Base-by-base conservation (phyloP, 2,888 invertebrate species). In the Nymphalis urticae region DNA sequence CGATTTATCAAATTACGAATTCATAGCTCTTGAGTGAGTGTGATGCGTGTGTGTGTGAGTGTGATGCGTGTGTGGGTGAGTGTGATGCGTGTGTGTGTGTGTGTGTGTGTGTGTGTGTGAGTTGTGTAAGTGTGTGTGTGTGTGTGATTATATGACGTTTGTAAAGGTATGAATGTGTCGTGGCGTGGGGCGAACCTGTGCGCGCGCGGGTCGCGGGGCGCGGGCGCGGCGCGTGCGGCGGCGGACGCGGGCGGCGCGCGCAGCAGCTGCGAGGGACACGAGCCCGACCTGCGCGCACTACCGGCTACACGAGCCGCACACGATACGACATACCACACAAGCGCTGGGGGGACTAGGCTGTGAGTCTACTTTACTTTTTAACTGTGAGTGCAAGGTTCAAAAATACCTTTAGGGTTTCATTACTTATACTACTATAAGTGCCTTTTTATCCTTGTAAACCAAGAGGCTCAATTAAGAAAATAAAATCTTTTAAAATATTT, bases 241-340 rank as follows among this genome's bases (percentile, higher is more conserved):
- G 60, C 56, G 42, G 71, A 66, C 59, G 74, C 48, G 69, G 69
- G 67, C 68, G 58, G 93, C 80, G 94, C 93, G 85, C 97, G 96
- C 82, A 97, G 95, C 87, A 97, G 94, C 88, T 97, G 97, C 90
- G 97, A 97, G 77, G 98, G 98, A 87, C 97, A 98, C 78, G 98
- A 98, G 72, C 97, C 98, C 80, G 98, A 98, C 94, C 98, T 96
- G 91, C 70, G 73, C 75, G 69, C 66, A 65, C 75, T 70, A 73
- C 69, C 70, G 64, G 65, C 72, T 74, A 72, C 64, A 67, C 63
- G 53, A 64, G 62, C 63, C 66, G 64, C n/a, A 53, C 58, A 42
- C 42, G 19, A 17, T 19, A 50, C 50, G n/a, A 19, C 2, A 48
- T n/a, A n/a, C 17, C 17, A 6, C n/a, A 50, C 50, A 6, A 17